These are phyloP conservation scores for Zaprionus capensis DNA, from an alignment of 1,140 invertebrate genomes.

Conservation along the genomic window DNA sequence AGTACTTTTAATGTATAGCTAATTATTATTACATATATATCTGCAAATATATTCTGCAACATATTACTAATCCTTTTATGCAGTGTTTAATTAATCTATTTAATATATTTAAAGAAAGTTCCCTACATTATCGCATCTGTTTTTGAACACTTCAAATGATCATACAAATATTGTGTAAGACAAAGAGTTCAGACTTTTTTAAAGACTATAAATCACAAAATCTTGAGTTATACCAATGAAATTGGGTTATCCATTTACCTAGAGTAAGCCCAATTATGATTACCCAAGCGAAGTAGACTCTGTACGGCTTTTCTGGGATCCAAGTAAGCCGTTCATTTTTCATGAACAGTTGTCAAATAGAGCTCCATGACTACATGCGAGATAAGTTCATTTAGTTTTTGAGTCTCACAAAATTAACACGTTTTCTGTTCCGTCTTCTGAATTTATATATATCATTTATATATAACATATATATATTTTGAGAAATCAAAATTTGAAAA, in stretches of 20 bases:
- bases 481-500: conserved; percentile 46
- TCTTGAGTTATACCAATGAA: too few species aligned
- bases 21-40: too few species aligned
- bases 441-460: conserved; percentile 40
- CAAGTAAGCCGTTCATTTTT: conserved; percentile 34
- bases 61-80: too few species aligned
- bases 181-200: too few species aligned
- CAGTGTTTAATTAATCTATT: too few species aligned
- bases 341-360: conserved; percentile 18
- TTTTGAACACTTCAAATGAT: too few species aligned
- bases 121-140: too few species aligned
- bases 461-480: conserved; percentile 38
- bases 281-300: background rate
- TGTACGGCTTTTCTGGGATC: background rate
- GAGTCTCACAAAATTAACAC: conserved; percentile 79
- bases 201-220: too few species aligned
- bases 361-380: background rate
- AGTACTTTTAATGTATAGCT: background rate
- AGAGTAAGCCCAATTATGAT: too few species aligned
- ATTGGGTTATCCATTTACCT: background rate
- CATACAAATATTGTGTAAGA: too few species aligned
- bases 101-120: too few species aligned
- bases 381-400: conserved; percentile 61
- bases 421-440: conserved; percentile 57
- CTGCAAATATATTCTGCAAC: too few species aligned